These are phyloP conservation scores for Menidia beryllina DNA, from an alignment of 2,113 vertebrate species.

Conservation along the genomic window DNA sequence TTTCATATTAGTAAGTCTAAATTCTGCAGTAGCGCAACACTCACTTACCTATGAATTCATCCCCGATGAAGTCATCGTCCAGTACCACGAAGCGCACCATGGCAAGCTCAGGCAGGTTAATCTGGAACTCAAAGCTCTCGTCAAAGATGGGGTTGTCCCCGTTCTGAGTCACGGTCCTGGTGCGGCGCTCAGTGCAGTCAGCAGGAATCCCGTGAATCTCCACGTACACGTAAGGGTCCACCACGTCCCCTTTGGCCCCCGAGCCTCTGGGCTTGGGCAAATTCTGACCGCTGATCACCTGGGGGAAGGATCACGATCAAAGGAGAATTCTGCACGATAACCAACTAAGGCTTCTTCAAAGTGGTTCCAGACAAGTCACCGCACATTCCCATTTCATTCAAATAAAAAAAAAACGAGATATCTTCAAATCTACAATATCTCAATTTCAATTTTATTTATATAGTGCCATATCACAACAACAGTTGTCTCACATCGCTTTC, in stretches of 20 bases:
- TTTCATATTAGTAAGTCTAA: background rate
- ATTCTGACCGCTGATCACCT: constrained; percentile 95
- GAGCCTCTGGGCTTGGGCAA: constrained; percentile 93
- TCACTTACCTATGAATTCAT: constrained; percentile 90
- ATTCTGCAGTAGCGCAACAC: no score
- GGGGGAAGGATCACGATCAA: constrained; percentile 20
- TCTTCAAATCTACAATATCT: no score
- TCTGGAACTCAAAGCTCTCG: constrained; percentile 96
- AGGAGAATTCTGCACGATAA: no score
- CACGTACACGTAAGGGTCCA: constrained; percentile 94
- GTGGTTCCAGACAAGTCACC: no score
- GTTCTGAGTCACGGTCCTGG: constrained; percentile 92
- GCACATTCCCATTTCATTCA: no score
- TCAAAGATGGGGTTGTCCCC: constrained; percentile 95
- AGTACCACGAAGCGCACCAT: constrained; percentile 96
- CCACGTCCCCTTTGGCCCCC: constrained; percentile 93
- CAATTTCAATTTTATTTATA: no score
- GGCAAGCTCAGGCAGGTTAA: constrained; percentile 93
- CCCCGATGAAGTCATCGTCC: constrained; percentile 95
- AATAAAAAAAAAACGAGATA: no score
- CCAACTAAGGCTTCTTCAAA: no score
- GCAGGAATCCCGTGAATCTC: constrained; percentile 96
- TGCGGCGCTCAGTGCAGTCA: constrained; percentile 93
- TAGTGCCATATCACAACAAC: no score
- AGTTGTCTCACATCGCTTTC: no score